A percentile compares a stretch with the other conserved stretches of the same genome.
These are phyloP conservation scores for Misgurnus anguillicaudatus DNA, from an alignment of 2,113 vertebrate species.

Conservation along the genomic window DNA sequence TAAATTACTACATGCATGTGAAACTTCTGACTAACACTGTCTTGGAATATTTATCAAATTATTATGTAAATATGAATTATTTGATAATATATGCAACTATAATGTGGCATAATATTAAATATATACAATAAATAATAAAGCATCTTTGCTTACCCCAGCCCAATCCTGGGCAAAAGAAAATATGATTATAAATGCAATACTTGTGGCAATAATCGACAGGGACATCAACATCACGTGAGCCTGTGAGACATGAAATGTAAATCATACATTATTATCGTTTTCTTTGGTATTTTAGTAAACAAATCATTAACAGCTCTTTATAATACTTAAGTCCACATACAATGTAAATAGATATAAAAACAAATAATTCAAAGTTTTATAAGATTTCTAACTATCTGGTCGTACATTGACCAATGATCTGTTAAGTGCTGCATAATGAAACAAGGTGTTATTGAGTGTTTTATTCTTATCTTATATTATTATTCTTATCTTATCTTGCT, in stretches of 20 bases:
- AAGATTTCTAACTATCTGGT: too few species aligned
- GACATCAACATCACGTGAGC: constrained; percentile 72
- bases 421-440: background rate
- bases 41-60: too few species aligned
- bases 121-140: background rate
- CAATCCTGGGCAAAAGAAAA: constrained; percentile 66
- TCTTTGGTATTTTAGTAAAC: background rate
- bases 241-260: constrained; percentile 56
- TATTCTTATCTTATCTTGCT: background rate
- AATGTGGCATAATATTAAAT: background rate
- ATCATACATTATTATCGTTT: background rate
- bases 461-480: background rate
- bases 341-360: background rate
- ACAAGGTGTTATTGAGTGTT: background rate
- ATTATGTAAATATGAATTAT: too few species aligned
- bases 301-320: background rate
- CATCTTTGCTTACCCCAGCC: constrained; percentile 66
- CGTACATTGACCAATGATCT: too few species aligned
- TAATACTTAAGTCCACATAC: background rate
- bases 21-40: background rate
- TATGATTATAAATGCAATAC: constrained; percentile 73
- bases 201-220: constrained; percentile 64
- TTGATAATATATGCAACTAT: background rate
- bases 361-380: background rate
- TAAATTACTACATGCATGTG: background rate